Conservation (phyloP, 2,797 vertebrate species). For the Coccyzus lansbergi region DNA sequence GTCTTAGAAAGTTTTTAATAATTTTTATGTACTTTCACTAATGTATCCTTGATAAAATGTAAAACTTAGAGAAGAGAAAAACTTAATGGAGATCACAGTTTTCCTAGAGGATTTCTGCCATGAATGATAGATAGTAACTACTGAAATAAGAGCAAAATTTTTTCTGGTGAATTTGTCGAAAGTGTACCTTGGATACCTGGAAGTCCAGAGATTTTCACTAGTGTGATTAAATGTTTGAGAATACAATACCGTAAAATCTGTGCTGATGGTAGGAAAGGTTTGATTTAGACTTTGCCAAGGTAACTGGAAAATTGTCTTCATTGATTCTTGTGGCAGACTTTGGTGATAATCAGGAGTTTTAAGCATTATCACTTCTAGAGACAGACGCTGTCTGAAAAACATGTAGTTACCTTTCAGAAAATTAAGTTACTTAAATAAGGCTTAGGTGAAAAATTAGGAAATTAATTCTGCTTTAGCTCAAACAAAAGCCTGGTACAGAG, state of each 20-base stretch:
- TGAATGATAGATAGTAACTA: neutral
- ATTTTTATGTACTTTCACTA: neutral
- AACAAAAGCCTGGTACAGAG: neutral
- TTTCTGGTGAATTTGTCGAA: neutral
- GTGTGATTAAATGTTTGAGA: neutral
- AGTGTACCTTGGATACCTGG: neutral
- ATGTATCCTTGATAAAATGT: neutral
- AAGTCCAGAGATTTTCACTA: neutral
- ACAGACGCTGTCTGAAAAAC: too few species aligned
- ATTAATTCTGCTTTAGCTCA: too few species aligned
- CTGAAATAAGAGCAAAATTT: neutral
- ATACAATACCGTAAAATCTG: neutral
- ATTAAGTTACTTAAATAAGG: too few species aligned
- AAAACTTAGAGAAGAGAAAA: neutral
- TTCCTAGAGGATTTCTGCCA: neutral
- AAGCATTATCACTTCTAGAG: too few species aligned
- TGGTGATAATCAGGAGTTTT: too few species aligned
- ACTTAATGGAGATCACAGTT: neutral
- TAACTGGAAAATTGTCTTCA: neutral
- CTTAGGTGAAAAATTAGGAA: too few species aligned
- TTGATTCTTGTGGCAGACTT: neutral
- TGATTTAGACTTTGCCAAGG: neutral
- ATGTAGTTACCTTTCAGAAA: too few species aligned
- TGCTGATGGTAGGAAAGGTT: neutral
- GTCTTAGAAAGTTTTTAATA: neutral